Evolutionary conservation across 2,797 vertebrate genomes (phyloP).

Genomic region (Xenops minutus): DNA sequence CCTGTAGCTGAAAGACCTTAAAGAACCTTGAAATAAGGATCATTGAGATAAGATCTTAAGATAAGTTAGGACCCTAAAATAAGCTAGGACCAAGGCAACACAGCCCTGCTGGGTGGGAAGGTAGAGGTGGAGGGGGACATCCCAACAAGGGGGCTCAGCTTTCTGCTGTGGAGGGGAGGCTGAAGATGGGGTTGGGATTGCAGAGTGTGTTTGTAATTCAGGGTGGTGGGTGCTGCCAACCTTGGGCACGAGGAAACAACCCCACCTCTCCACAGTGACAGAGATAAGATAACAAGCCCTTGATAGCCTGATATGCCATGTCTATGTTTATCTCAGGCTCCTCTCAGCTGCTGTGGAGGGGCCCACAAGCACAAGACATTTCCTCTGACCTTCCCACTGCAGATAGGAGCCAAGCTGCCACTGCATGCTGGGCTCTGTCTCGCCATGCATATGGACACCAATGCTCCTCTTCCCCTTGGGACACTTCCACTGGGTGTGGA

Average conservation of each 20-base stretch:
- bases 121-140: not conserved
- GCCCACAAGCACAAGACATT: not conserved
- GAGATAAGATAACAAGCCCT: not conserved
- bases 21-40: not conserved
- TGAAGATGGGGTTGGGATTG: not conserved
- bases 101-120: not conserved
- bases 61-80: not conserved
- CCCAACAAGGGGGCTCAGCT: not conserved
- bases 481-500: not conserved
- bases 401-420: not conserved
- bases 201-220: not conserved
- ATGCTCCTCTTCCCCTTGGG: not conserved
- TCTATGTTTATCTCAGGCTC: not conserved
- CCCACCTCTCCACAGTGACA: not conserved
- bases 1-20: not conserved
- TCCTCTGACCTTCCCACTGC: not conserved
- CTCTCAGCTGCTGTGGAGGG: not conserved
- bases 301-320: not conserved
- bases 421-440: not conserved
- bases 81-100: not conserved
- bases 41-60: not conserved
- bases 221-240: not conserved
- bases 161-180: not conserved
- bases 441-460: no score
- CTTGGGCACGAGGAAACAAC: not conserved